Base-by-base conservation (phyloP, 2,113 vertebrate genomes). In the Plectropomus leopardus region DNA sequence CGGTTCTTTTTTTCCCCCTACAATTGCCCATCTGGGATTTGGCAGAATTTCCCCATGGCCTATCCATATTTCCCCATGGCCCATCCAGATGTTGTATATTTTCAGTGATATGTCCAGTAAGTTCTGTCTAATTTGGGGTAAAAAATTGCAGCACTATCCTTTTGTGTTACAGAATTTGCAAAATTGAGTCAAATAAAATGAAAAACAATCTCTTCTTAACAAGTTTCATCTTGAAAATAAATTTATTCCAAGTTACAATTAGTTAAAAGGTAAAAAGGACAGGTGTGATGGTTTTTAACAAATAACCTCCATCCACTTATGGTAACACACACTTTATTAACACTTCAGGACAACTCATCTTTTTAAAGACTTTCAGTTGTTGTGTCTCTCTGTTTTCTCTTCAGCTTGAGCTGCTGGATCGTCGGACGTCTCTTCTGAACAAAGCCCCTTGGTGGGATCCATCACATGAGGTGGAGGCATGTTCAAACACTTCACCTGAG, bases 381-480 rank as follows among this genome's bases (percentile, higher is more conserved):
- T 70, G 16, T 32, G 26, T 45, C 11, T n/a, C 2, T 54, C 47
- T 34, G 53, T 10, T 19, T 61, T 42, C 42, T 64, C 26, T 17
- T 50, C 65, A 19, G 32, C 26, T 50, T 55, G 7, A 28, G 45
- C 19, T 23, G 24, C 63, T 58, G 83, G 13, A 54, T 59, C 1
- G 1, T 11, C 1, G 21, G 9, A n/a, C 0, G 26, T 69, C 68
- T 80, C 0, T 15, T 75, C 68, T 10, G 85, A 76, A 82, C 86
- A 91, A 26, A 92, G 77, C 8, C 68, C 59, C 59, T 88, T 85
- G 48, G 66, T 69, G 1, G 89, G 86, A 42, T 91, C 83, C 92
- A 92, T 73, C 50, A 86, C 55, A 30, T 10, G 66, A 30, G 86
- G 83, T 1, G 58, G 16, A 55, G 80, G 81, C 64, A 88, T 70